Percentiles rank a stretch among this genome's conserved stretches.
Conservation (phyloP, 2,888 invertebrate species). For the Spilarctia lutea region DNA sequence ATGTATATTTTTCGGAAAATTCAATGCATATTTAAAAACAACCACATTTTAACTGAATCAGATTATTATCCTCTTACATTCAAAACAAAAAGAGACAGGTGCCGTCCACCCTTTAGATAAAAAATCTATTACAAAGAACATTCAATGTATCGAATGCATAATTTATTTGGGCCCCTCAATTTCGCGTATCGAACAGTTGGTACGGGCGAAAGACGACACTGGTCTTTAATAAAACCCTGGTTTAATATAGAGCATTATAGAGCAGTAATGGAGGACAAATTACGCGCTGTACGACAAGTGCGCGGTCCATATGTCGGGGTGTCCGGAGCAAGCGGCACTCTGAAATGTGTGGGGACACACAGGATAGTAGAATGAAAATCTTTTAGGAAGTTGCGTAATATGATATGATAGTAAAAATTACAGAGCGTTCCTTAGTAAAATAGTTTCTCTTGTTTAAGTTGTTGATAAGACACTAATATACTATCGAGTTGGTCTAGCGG, state of each 20-base stretch:
- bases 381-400: background rate
- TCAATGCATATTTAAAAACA: background rate
- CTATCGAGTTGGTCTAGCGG: too few species aligned
- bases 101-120: constrained; percentile 63
- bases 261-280: constrained; percentile 83
- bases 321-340: constrained; percentile 73
- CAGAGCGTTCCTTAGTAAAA: background rate
- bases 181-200: constrained; percentile 74
- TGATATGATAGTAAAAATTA: background rate
- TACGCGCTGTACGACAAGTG: constrained; percentile 82
- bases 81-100: constrained; percentile 70
- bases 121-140: constrained; percentile 77
- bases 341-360: constrained; percentile 55
- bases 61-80: constrained; percentile 14
- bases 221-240: constrained; percentile 79
- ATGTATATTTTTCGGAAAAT: too few species aligned
- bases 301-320: constrained; percentile 81
- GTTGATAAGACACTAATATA: too few species aligned
- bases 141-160: constrained; percentile 84
- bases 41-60: constrained; percentile 6
- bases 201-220: constrained; percentile 79
- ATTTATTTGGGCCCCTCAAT: constrained; percentile 72
- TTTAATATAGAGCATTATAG: constrained; percentile 72
- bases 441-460: too few species aligned
- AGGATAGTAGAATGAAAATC: constrained; percentile 13